Evolutionary conservation across 2,113 vertebrate species (phyloP).

Genomic region (Petrocephalus zakoni): DNA sequence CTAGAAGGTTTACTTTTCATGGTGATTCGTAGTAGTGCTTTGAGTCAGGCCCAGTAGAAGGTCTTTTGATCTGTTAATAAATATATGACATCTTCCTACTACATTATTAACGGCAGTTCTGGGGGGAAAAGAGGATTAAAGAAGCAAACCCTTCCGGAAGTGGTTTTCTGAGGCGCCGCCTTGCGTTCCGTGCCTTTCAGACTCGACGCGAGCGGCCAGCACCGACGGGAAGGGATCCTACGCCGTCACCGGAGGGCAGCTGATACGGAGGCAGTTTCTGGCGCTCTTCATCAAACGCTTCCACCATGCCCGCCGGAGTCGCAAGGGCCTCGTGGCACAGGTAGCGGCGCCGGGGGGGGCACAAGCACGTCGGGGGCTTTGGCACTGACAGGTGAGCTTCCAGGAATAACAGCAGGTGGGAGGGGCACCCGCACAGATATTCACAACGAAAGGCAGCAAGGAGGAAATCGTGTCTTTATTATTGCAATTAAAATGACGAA

Average conservation of each 20-base stretch:
- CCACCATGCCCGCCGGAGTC: constrained; percentile 84
- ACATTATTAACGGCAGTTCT: constrained; percentile 2
- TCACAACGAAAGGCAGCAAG: neutral
- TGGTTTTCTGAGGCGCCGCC: neutral
- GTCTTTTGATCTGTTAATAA: constrained; percentile 3
- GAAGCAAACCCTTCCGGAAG: neutral
- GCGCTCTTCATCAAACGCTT: constrained; percentile 92
- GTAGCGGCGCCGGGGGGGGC: constrained; percentile 55
- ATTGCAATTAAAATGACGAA: neutral
- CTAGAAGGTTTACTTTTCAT: neutral
- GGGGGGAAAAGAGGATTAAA: neutral
- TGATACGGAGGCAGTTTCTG: constrained; percentile 85
- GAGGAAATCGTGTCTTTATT: neutral
- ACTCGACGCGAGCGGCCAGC: constrained; percentile 65
- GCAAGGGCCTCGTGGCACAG: constrained; percentile 96
- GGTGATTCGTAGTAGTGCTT: neutral
- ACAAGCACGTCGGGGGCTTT: neutral
- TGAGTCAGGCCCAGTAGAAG: neutral
- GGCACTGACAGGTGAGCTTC: neutral
- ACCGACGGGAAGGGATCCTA: constrained; percentile 78
- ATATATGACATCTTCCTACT: neutral
- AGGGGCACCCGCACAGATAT: neutral
- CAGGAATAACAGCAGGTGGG: neutral
- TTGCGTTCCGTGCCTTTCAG: constrained; percentile 51
- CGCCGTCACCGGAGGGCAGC: constrained; percentile 78